These are phyloP conservation scores for Batillaria attramentaria DNA, from an alignment of 1,140 invertebrate species.

Conservation along the genomic window DNA sequence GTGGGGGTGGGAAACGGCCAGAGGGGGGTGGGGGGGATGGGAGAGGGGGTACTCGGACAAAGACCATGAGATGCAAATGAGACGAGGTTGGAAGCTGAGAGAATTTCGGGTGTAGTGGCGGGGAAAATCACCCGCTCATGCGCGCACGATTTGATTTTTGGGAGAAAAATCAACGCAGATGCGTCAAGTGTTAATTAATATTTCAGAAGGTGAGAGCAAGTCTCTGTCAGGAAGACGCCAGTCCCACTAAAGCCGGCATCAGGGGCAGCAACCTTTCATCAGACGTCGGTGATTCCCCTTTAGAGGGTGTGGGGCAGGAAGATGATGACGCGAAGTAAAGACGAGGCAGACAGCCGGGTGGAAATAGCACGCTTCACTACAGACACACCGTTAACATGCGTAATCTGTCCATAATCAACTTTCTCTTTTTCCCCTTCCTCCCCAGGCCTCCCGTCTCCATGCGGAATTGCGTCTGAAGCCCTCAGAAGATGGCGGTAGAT, in stretches of 20 bases:
- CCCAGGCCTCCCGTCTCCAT: too few relatives aligned
- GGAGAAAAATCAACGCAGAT: conserved; percentile 23
- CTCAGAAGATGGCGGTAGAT: too few relatives aligned
- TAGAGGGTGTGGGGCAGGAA: too few relatives aligned
- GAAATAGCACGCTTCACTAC: too few relatives aligned
- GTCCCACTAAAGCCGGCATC: background rate
- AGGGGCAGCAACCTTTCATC: background rate
- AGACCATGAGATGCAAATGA: background rate
- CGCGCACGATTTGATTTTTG: conserved; percentile 21
- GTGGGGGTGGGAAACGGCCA: background rate
- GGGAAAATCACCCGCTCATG: conserved; percentile 16
- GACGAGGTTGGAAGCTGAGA: background rate
- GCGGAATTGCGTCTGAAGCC: too few relatives aligned
- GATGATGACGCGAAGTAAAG: too few relatives aligned
- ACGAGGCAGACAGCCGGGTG: too few relatives aligned
- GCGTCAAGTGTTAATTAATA: conserved; percentile 28
- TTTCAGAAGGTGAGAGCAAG: conserved; percentile 13
- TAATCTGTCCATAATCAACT: too few relatives aligned
- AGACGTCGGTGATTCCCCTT: conserved; percentile 1
- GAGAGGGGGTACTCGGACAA: background rate
- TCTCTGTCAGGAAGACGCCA: background rate
- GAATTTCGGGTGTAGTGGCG: conserved; percentile 5
- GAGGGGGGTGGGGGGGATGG: background rate
- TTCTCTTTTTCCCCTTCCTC: too few relatives aligned
- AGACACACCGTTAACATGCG: too few relatives aligned